Evolutionary conservation across 2,797 vertebrate genomes (phyloP).

Genomic region (Rhincodon typus): DNA sequence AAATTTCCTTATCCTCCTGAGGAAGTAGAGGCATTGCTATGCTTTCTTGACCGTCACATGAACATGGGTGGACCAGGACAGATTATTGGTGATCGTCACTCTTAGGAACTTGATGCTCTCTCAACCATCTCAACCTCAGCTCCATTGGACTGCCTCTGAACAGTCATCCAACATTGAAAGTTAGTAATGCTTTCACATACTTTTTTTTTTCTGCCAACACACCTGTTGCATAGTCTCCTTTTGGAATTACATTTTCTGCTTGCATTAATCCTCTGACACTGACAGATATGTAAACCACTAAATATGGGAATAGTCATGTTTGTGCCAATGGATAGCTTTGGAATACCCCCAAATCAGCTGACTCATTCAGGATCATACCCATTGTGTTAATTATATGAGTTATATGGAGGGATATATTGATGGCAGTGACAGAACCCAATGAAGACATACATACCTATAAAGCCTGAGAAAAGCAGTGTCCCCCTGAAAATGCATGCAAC

Average conservation of each 20-base stretch:
- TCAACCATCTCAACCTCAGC: too few relatives aligned
- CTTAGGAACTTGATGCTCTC: too few relatives aligned
- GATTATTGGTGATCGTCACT: too few relatives aligned
- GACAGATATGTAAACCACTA: background rate
- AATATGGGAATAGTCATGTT: background rate
- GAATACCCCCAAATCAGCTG: background rate
- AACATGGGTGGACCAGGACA: too few relatives aligned
- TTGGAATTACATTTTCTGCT: background rate
- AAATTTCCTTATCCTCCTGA: too few relatives aligned
- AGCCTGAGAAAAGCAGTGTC: background rate
- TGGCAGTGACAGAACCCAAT: too few relatives aligned
- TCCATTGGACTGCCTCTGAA: background rate
- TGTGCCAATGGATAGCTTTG: background rate
- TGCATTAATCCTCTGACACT: background rate
- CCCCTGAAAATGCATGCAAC: background rate
- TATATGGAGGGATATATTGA: background rate
- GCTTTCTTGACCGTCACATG: too few relatives aligned
- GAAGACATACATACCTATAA: background rate
- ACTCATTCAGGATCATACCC: background rate
- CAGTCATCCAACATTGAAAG: background rate
- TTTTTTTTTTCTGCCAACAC: background rate
- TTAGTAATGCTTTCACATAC: background rate
- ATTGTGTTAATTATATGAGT: background rate
- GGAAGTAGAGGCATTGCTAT: too few relatives aligned
- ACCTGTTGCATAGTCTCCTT: background rate